Conservation (phyloP, 2,888 invertebrate genomes). For the Rotaria sp. region DNA sequence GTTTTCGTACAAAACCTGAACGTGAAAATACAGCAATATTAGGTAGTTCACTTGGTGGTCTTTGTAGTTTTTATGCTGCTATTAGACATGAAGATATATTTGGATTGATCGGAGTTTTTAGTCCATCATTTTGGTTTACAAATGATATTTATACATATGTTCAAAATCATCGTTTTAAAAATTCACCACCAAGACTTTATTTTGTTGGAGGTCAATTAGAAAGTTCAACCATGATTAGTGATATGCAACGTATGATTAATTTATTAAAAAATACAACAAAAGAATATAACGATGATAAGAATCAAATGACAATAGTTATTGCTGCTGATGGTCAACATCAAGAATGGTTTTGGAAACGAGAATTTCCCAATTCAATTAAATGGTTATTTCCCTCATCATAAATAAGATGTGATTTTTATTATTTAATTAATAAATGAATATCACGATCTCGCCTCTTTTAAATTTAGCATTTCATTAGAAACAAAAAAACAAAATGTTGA, state of each 20-base stretch:
- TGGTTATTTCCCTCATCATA: conserved; percentile 30
- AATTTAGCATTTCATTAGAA: neutral
- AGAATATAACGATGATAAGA: neutral
- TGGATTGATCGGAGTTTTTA: conserved; percentile 35
- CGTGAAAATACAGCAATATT: conserved; percentile 33
- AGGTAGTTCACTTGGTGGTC: conserved; percentile 40
- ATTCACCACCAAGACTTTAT: conserved; percentile 29
- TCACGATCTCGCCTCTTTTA: neutral
- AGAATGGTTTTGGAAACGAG: conserved; percentile 40
- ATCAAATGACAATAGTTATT: neutral
- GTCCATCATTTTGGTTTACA: conserved; percentile 39
- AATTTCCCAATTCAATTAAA: conserved; percentile 30
- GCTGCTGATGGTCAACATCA: conserved; percentile 31
- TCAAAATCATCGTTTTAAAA: neutral
- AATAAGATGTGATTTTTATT: neutral
- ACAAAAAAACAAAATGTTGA: no score
- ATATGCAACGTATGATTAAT: conserved; percentile 36
- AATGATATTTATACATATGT: conserved; percentile 27
- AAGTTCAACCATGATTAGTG: conserved; percentile 30
- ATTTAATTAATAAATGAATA: neutral
- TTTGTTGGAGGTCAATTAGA: conserved; percentile 37
- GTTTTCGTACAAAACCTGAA: conserved; percentile 35
- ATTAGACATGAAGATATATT: conserved; percentile 34
- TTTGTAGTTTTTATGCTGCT: conserved; percentile 38
- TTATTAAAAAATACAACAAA: neutral